Conservation (phyloP, 2,888 invertebrate species). For the Drosophila parthenogenetica region DNA sequence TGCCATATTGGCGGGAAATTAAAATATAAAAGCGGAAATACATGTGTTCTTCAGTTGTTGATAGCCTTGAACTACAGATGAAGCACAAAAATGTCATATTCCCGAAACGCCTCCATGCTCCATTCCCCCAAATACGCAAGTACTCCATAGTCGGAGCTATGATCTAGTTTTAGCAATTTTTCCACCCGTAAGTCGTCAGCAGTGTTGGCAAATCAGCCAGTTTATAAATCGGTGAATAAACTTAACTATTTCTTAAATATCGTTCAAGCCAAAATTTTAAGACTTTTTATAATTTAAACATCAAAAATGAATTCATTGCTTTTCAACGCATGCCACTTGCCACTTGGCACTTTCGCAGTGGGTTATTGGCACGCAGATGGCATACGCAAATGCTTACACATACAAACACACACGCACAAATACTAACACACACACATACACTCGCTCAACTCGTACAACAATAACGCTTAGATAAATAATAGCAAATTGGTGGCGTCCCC, state of each 20-base stretch:
- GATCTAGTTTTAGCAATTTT: constrained; percentile 22
- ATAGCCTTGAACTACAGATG: constrained; percentile 17
- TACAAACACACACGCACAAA: constrained; percentile 9
- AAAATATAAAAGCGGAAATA: constrained; percentile 47
- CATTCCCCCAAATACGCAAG: background rate
- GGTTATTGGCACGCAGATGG: constrained; percentile 61
- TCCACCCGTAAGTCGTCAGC: background rate
- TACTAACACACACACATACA: constrained; percentile 41
- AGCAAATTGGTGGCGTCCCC: constrained; percentile 69
- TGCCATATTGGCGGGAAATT: constrained; percentile 27
- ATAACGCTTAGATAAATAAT: constrained; percentile 69
- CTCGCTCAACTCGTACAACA: constrained; percentile 43
- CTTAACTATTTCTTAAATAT: too few species aligned
- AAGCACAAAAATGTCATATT: constrained; percentile 34
- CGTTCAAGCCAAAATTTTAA: too few species aligned
- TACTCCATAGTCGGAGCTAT: background rate
- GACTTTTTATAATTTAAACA: too few species aligned
- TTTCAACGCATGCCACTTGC: constrained; percentile 3
- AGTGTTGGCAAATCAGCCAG: background rate
- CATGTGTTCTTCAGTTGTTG: constrained; percentile 8
- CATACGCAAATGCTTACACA: constrained; percentile 64
- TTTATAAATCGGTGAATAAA: too few species aligned
- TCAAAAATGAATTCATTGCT: too few species aligned
- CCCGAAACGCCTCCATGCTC: background rate
- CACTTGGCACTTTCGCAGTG: constrained; percentile 16